Evolutionary conservation across 2,888 invertebrate genomes (phyloP), one percentile per base, ranked within the genome.

Genomic region (Epinotia demarniana): DNA sequence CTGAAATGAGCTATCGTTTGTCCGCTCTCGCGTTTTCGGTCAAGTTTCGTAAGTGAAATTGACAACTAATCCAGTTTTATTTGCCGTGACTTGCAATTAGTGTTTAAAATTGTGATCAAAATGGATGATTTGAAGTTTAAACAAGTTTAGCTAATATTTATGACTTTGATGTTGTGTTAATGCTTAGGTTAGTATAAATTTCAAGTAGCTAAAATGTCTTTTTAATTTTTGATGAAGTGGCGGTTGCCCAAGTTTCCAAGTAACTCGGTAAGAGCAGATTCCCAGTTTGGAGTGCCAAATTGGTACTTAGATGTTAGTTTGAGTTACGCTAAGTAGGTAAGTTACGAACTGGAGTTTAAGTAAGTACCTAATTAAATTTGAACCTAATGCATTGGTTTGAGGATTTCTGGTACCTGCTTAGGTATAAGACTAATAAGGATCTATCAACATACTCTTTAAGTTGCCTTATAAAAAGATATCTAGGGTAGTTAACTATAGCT

Each of bases 31-130:
- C 39, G 53, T 58, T 39, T 71, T 75, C 75, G 75, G 53, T 62
- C 61, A 72, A 72, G 89, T 92, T 91, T 82, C 91, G 90, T 84
- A 81, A 78, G 84, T 79, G 83, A 84, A 82, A 80, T 72, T 61
- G 23, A 43, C 43, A 72, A 71, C 67, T 67, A 64, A 75, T 27
- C 67, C 46, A 46, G 61, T 67, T 55, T 57, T 23, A 46, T 12
- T 67, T 55, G 1, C 43, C 11, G 75, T 72, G 67, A 67, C 66
- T 71, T 46, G 33, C 27, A 61, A 61, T 43, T 75, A 66, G 75
- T 75, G 70, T 49, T 70, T 43, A 11, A 27, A 18, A 46, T 66
- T 27, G 71, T 75, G 75, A 67, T 71, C 6, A 72, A 67, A 61
- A 75, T 72, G 71, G 71, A 75, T 75, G 64, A 71, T 71, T 49